phyloP scores from a whole-genome alignment of 2,888 invertebrate species.

The Eristalis tenax region DNA sequence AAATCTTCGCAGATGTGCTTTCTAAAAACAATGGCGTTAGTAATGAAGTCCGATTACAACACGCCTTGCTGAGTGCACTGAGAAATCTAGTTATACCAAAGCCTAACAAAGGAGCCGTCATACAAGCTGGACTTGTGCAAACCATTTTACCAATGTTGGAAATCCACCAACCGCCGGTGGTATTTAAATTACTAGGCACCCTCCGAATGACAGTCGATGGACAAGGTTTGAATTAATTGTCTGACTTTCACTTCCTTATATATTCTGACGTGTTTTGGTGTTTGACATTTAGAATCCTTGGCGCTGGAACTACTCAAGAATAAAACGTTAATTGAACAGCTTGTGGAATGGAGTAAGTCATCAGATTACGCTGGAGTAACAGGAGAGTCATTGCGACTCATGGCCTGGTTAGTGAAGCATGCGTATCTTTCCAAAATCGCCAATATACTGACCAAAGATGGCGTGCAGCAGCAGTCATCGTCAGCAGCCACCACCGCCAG shows the following conservation, averaged over 20 bases:
- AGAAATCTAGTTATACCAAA: slow-evolving; percentile 89
- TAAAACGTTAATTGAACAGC: slow-evolving; percentile 84
- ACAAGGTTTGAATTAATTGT: slow-evolving; percentile 83
- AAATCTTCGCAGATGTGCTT: slow-evolving; percentile 78
- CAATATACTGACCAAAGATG: slow-evolving; percentile 78
- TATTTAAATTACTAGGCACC: slow-evolving; percentile 93
- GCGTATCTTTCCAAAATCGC: slow-evolving; percentile 82
- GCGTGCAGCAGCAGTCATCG: slow-evolving; percentile 78
- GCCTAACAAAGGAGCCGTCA: slow-evolving; percentile 88
- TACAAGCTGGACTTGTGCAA: slow-evolving; percentile 88
- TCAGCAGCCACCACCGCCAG: slow-evolving; percentile 78
- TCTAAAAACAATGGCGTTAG: slow-evolving; percentile 84
- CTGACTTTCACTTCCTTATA: background rate
- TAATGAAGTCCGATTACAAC: slow-evolving; percentile 83
- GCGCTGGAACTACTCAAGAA: slow-evolving; percentile 86
- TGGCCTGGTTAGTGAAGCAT: slow-evolving; percentile 90
- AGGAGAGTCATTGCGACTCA: slow-evolving; percentile 89
- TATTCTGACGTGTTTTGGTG: background rate
- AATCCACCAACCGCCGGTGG: slow-evolving; percentile 89
- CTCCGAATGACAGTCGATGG: slow-evolving; percentile 93
- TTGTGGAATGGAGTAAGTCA: slow-evolving; percentile 89
- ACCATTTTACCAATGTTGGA: slow-evolving; percentile 87
- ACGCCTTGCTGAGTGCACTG: slow-evolving; percentile 85
- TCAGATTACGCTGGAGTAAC: slow-evolving; percentile 92
- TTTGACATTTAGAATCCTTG: slow-evolving; percentile 84